Evolutionary conservation across 2,888 invertebrate species (phyloP), one percentile per base, ranked within the genome.

Genomic region (Athalia cordata): DNA sequence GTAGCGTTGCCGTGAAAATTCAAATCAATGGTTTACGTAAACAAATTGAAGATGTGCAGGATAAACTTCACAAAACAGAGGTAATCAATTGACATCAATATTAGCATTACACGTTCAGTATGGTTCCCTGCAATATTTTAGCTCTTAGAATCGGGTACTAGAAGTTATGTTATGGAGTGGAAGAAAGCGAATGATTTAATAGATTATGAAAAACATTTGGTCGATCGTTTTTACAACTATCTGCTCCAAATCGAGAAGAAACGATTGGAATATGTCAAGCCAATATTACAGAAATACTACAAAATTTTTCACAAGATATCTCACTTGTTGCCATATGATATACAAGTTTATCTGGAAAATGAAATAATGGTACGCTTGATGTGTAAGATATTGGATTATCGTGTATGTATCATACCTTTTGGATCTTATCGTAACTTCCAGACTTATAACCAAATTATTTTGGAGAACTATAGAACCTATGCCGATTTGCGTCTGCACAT

Each of bases 361-460:
- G 80, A 83, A 78, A 83, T 85, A 79, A 49, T 74, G 80, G 84
- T 84, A 80, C 11, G 45, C 6, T 45, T 7, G 7, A 49, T 13
- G 1, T 7, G 11, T n/a, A 67, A 55, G 9, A 57, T 49, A 64
- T 8, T 64, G 47, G 9, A 57, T n/a, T 1, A 29, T 55, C 59
- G 6, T 50, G 64, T 7, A 49, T 59, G 47, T 3, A 13, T 49
- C n/a, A 70, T 55, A 57, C 11, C 43, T 52, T 3, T 52, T 43
- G 13, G 6, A 6, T 13, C 29, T 13, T 13, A 47, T 13, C 59
- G 5, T 72, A 3, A 13, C 4, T 77, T 65, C 45, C 29, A 85
- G 85, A 80, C 81, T 15, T 84, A 83, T 52, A 83, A 85, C 75
- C 70, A 78, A 65, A 74, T 50, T 6, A 76, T 79, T 29, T 78